Percentiles rank a stretch among this genome's conserved stretches.
Conservation (phyloP, 2,113 vertebrate genomes). For the Junco hyemalis region DNA sequence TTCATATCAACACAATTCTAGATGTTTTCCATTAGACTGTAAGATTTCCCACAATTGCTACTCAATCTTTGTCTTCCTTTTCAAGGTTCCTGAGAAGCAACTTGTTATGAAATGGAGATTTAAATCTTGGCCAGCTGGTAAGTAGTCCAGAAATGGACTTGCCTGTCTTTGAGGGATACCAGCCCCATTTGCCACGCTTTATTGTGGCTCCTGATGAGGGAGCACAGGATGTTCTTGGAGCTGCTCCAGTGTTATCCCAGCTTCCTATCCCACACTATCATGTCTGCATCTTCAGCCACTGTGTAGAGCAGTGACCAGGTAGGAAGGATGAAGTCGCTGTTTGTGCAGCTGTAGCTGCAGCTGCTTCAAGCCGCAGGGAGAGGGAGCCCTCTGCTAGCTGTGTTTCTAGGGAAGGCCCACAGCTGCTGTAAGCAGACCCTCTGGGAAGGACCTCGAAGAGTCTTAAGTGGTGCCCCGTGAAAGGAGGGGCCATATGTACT, state of each 20-base stretch:
- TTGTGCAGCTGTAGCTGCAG: neutral
- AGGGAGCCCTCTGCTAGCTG: neutral
- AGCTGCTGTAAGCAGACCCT: neutral
- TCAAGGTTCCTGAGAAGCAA: constrained; percentile 84
- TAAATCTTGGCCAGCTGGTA: constrained; percentile 92
- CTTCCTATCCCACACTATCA: neutral
- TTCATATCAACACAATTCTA: neutral
- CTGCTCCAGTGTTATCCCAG: neutral
- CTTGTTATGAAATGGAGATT: constrained; percentile 94
- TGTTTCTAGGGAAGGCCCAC: neutral
- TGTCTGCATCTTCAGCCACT: neutral
- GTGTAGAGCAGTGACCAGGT: neutral
- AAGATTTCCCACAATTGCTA: neutral
- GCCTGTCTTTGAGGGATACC: neutral
- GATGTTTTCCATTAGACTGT: neutral
- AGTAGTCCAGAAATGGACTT: constrained; percentile 33
- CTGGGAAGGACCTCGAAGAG: neutral
- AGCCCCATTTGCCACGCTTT: neutral
- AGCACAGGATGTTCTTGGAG: neutral
- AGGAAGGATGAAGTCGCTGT: neutral
- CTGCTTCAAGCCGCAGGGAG: neutral
- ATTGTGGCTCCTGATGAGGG: fast-evolving
- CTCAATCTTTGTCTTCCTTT: neutral
- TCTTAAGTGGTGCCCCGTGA: neutral
- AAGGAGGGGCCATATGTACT: neutral